phyloP scores from a whole-genome alignment of 2,113 vertebrate genomes.

The Opisthocomus hoazin region DNA sequence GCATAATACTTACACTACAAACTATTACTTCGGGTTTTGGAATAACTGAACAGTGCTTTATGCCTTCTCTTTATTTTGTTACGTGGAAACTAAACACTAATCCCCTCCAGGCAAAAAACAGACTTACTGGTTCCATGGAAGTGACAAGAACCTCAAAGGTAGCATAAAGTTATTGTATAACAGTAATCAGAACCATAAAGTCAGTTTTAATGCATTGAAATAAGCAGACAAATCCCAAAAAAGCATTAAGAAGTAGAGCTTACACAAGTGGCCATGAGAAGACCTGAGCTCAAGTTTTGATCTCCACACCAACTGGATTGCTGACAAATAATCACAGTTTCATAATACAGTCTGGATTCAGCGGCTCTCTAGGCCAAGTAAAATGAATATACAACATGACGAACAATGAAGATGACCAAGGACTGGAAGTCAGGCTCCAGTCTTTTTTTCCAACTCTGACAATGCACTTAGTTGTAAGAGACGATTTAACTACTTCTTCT shows the following conservation, averaged over 20 bases:
- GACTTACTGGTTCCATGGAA: not conserved
- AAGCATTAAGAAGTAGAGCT: not conserved
- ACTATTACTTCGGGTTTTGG: not conserved
- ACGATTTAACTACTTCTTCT: not conserved
- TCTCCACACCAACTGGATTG: not conserved
- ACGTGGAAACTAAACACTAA: not conserved
- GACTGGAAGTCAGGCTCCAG: not conserved
- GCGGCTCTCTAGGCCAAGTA: not conserved
- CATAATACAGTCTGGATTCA: not conserved
- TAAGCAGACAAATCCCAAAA: not conserved
- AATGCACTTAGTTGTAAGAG: not conserved
- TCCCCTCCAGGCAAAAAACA: not conserved
- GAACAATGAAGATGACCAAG: not conserved
- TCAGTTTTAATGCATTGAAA: not conserved
- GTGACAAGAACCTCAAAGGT: not conserved
- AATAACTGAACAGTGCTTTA: not conserved
- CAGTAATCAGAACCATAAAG: not conserved
- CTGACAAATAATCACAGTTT: not conserved
- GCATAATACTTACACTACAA: not conserved
- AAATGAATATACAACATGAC: not conserved
- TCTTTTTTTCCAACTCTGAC: not conserved
- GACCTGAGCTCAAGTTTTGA: not conserved
- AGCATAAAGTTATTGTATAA: not conserved
- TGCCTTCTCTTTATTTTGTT: not conserved
- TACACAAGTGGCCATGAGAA: not conserved